Evolutionary conservation across 2,888 invertebrate genomes (phyloP).

Genomic region (Cosmorhoe ocellata): DNA sequence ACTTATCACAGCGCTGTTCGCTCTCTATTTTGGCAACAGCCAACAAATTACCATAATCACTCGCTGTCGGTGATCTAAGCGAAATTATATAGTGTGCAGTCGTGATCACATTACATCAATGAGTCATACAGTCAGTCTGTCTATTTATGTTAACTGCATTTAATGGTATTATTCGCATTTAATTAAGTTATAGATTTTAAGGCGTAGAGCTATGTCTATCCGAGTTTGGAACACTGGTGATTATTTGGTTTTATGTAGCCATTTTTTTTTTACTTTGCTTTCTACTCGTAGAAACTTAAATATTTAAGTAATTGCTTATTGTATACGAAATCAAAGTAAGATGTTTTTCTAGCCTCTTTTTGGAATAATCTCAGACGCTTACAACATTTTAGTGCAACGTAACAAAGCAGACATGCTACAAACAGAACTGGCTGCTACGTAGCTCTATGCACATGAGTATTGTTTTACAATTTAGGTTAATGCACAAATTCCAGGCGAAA

Average conservation of each 20-base stretch:
- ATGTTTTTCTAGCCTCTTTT: too few species aligned
- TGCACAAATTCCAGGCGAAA: slow-evolving; percentile 33
- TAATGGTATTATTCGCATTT: slow-evolving; percentile 17
- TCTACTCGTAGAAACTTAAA: too few species aligned
- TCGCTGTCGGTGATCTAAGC: slow-evolving; percentile 51
- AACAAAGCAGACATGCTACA: slow-evolving; percentile 1
- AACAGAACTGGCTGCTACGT: slow-evolving; percentile 10
- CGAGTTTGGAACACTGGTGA: too few species aligned
- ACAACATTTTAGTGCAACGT: not conserved
- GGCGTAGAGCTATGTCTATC: too few species aligned
- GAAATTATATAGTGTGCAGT: slow-evolving; percentile 69
- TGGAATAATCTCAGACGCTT: too few species aligned
- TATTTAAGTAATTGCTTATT: too few species aligned
- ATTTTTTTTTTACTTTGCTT: not conserved
- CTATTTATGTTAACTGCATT: slow-evolving; percentile 15
- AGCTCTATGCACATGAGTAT: slow-evolving; percentile 21
- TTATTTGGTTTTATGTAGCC: too few species aligned
- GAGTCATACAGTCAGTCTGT: slow-evolving; percentile 49
- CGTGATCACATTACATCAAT: slow-evolving; percentile 54
- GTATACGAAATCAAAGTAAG: too few species aligned
- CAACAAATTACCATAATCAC: slow-evolving; percentile 69
- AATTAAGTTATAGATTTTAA: slow-evolving; percentile 23
- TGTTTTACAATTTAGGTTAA: slow-evolving; percentile 33
- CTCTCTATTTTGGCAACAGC: slow-evolving; percentile 70
- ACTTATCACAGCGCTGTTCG: slow-evolving; percentile 50